phyloP scores from a whole-genome alignment of 2,888 invertebrate genomes.

The Synanthedon vespiformis region DNA sequence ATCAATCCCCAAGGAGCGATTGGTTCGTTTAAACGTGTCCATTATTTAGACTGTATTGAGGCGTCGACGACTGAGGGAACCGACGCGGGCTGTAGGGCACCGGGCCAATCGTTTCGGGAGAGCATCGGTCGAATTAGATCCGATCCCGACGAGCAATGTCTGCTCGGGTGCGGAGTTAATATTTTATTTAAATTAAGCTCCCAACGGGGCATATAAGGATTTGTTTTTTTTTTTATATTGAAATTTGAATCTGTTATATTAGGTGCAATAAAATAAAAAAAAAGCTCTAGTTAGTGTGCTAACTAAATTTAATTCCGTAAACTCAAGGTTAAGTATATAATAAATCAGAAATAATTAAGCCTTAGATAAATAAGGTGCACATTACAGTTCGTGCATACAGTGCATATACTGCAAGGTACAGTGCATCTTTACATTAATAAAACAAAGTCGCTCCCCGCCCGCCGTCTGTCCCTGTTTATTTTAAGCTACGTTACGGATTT shows the following conservation, averaged over 20 bases:
- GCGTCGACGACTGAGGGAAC: constrained; percentile 17
- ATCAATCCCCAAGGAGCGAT: constrained; percentile 50
- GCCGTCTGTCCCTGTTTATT: no score
- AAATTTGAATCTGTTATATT: not conserved
- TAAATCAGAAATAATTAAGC: no score
- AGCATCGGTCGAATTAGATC: constrained; percentile 34
- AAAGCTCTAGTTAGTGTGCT: not conserved
- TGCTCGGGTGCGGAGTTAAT: constrained; percentile 38
- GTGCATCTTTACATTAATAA: no score
- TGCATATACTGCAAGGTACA: no score
- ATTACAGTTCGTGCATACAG: no score
- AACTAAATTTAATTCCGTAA: not conserved
- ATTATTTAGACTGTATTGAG: constrained; percentile 48
- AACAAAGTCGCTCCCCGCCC: no score
- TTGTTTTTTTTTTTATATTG: constrained; percentile 23
- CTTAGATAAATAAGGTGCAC: no score
- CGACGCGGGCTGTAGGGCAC: constrained; percentile 24
- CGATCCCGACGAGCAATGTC: constrained; percentile 34
- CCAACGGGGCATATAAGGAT: constrained; percentile 23
- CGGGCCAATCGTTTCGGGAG: constrained; percentile 42
- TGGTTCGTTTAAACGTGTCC: constrained; percentile 50
- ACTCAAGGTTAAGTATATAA: no score
- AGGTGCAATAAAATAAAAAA: no score
- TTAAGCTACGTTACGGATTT: no score
- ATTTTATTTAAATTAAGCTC: constrained; percentile 51